phyloP scores from a whole-genome alignment of 2,797 vertebrate species.

The Pantherophis vulpinus region DNA sequence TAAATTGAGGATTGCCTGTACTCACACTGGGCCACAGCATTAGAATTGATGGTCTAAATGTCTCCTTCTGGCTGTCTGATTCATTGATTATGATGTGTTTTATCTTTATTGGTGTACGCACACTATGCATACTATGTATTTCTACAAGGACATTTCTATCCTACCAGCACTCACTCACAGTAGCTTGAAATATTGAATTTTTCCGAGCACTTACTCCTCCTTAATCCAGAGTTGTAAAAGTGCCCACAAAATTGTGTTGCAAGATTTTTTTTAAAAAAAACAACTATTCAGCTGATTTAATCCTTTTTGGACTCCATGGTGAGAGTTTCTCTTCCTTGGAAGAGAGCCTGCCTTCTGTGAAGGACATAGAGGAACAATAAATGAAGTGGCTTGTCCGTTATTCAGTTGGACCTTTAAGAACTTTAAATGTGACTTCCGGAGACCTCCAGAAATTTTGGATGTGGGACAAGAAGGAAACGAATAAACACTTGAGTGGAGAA shows the following conservation, averaged over 20 bases:
- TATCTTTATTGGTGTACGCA: neutral
- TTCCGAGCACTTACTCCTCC: neutral
- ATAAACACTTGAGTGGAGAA: neutral
- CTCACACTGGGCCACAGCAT: neutral
- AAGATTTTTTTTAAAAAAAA: neutral
- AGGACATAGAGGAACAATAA: neutral
- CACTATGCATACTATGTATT: neutral
- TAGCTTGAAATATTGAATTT: neutral
- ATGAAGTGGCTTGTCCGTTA: neutral
- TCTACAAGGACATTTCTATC: neutral
- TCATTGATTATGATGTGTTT: neutral
- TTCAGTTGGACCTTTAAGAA: neutral
- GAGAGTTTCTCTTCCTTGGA: neutral
- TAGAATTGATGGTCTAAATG: neutral
- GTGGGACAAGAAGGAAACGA: neutral
- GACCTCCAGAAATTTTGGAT: neutral
- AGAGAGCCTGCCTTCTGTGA: neutral
- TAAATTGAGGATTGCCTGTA: neutral
- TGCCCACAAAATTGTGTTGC: neutral
- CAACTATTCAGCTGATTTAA: neutral
- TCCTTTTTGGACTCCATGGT: neutral
- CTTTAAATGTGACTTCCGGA: neutral
- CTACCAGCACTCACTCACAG: neutral
- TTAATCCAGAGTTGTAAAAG: neutral
- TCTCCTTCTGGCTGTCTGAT: neutral